phyloP scores from a whole-genome alignment of 2,888 invertebrate species.

The Eumerus sabulonum region DNA sequence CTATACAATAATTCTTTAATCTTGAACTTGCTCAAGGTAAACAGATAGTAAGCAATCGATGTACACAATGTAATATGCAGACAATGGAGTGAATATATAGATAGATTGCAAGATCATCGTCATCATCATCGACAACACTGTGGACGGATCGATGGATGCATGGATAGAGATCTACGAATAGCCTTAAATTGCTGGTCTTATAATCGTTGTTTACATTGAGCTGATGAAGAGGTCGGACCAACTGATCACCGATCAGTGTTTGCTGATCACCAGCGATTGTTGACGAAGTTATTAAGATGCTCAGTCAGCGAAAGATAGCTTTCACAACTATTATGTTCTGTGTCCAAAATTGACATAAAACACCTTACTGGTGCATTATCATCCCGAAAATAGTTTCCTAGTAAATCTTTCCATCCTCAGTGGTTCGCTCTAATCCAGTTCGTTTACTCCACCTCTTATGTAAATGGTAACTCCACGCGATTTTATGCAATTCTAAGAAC shows the following conservation, averaged over 20 bases:
- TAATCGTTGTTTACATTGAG: constrained; percentile 55
- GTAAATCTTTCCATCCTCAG: neutral
- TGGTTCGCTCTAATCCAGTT: neutral
- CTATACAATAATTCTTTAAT: constrained; percentile 26
- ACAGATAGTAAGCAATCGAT: constrained; percentile 33
- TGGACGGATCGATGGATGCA: constrained; percentile 45
- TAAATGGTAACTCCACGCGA: constrained; percentile 15
- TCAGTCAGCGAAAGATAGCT: constrained; percentile 8
- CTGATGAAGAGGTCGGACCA: constrained; percentile 34
- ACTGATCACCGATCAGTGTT: constrained; percentile 31
- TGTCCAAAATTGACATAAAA: constrained; percentile 31
- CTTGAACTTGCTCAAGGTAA: constrained; percentile 43
- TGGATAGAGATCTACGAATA: constrained; percentile 64
- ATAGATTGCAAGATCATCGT: constrained; percentile 60
- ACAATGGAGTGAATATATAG: constrained; percentile 40
- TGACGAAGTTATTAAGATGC: constrained; percentile 25
- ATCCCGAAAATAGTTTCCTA: constrained; percentile 20
- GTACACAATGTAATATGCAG: too few species aligned
- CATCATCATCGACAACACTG: constrained; percentile 53
- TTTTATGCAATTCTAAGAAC: constrained; percentile 17
- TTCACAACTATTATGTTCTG: constrained; percentile 1
- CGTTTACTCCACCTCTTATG: neutral
- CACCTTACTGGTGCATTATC: constrained; percentile 32
- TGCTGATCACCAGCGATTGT: constrained; percentile 4
- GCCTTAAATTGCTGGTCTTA: constrained; percentile 51